Evolutionary conservation across 37 sponge, comb jelly and placozoan species (phyloP).

Genomic region (Crambe crambe): DNA sequence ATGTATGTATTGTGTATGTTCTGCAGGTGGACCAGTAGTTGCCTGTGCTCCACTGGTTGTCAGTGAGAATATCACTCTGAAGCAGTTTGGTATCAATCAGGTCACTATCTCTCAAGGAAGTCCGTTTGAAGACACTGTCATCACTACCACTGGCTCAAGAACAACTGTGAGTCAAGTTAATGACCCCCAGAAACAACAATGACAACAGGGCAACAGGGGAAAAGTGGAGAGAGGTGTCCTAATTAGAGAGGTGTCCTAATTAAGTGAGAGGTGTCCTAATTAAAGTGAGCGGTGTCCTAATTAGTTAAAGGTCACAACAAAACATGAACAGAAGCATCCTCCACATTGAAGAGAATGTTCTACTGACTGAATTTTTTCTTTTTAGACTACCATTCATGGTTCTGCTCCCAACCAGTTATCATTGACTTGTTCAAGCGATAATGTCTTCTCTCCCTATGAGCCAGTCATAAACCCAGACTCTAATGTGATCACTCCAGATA

Average conservation of each 20-base stretch:
- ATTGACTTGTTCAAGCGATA: neutral
- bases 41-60: slow-evolving; percentile 62
- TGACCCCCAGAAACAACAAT: neutral
- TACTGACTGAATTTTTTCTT: neutral
- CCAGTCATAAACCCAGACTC: neutral
- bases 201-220: too few species aligned
- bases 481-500: slow-evolving; percentile 31
- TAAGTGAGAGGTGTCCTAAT: too few species aligned
- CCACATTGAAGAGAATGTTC: too few species aligned
- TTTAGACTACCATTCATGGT: neutral
- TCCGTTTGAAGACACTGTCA: slow-evolving; percentile 40
- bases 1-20: too few species aligned
- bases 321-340: too few species aligned
- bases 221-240: too few species aligned
- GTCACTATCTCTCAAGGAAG: slow-evolving; percentile 29
- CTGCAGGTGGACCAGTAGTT: slow-evolving; percentile 4
- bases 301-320: too few species aligned
- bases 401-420: neutral
- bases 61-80: slow-evolving; percentile 23
- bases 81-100: neutral
- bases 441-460: slow-evolving; percentile 8
- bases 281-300: too few species aligned
- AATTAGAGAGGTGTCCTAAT: too few species aligned
- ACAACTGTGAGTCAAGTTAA: neutral
- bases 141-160: slow-evolving; percentile 8